These are phyloP conservation scores for Microcebus murinus DNA, from an alignment of 2,113 vertebrate species.

Conservation along the genomic window DNA sequence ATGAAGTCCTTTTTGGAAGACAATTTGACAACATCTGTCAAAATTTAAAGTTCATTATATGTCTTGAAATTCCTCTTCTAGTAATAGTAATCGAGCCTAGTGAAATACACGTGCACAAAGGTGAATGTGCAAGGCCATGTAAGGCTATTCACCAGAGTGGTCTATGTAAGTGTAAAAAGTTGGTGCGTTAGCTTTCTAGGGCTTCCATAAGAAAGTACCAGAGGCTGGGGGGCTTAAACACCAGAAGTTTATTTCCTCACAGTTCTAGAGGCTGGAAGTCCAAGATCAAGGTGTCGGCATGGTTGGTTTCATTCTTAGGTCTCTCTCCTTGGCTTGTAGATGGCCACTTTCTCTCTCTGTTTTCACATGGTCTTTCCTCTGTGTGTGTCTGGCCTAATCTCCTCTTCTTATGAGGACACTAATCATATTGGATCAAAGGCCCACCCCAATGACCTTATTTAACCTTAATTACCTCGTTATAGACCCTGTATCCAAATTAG, in stretches of 20 bases:
- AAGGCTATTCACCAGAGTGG: not conserved
- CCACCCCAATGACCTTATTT: not conserved
- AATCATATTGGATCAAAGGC: not conserved
- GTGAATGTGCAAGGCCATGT: not conserved
- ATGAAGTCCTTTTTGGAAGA: not conserved
- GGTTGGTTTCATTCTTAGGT: not conserved
- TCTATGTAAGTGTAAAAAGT: not conserved
- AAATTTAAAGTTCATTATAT: not conserved
- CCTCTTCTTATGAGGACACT: not conserved
- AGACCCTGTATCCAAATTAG: not conserved
- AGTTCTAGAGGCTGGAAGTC: not conserved
- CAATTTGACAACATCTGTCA: not conserved
- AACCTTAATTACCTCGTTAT: not conserved
- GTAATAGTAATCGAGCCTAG: not conserved
- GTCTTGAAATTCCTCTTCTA: not conserved
- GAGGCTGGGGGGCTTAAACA: not conserved
- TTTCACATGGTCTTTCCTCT: not conserved
- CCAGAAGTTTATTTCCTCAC: not conserved
- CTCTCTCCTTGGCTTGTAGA: not conserved
- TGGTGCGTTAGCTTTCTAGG: not conserved
- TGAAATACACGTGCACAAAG: not conserved
- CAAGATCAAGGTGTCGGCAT: not conserved
- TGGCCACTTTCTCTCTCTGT: not conserved
- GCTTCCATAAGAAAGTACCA: not conserved
- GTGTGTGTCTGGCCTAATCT: not conserved